Percentiles rank a stretch among this genome's conserved stretches.
These are phyloP conservation scores for Phylloscopus trochilus DNA, from an alignment of 2,113 vertebrate genomes.

Conservation along the genomic window DNA sequence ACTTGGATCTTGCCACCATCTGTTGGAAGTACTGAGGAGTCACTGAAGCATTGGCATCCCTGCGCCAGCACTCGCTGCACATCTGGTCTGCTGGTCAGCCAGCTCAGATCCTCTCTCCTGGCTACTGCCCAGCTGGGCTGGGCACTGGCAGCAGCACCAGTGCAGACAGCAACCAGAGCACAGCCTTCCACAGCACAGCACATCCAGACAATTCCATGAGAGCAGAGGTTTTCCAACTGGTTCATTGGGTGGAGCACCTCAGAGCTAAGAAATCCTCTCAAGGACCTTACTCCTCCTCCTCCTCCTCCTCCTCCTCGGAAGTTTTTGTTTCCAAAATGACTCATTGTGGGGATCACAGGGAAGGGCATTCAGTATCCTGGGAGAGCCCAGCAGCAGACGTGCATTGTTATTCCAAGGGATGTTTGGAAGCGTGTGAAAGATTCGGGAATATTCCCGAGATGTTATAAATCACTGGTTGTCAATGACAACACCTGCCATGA, in stretches of 20 bases:
- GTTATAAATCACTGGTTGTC: constrained; percentile 37
- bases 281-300: neutral
- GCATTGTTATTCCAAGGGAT: neutral
- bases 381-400: neutral
- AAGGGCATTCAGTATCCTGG: neutral
- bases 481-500: constrained; percentile 60
- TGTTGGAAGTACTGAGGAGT: constrained; percentile 53
- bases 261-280: neutral
- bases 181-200: neutral
- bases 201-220: neutral
- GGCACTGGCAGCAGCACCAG: constrained; percentile 45
- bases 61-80: constrained; percentile 48
- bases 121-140: constrained; percentile 51
- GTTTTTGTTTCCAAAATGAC: neutral
- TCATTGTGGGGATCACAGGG: neutral
- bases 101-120: constrained; percentile 50
- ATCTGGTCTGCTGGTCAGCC: constrained; percentile 62
- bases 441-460: neutral
- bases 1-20: constrained; percentile 65
- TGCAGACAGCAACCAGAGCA: neutral
- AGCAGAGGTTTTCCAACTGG: neutral
- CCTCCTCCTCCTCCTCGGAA: neutral
- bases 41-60: constrained; percentile 59
- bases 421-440: neutral
- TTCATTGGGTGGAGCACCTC: neutral